Evolutionary conservation across 2,888 invertebrate species (phyloP), one percentile per base, ranked within the genome.

Genomic region (Germaria angustata): DNA sequence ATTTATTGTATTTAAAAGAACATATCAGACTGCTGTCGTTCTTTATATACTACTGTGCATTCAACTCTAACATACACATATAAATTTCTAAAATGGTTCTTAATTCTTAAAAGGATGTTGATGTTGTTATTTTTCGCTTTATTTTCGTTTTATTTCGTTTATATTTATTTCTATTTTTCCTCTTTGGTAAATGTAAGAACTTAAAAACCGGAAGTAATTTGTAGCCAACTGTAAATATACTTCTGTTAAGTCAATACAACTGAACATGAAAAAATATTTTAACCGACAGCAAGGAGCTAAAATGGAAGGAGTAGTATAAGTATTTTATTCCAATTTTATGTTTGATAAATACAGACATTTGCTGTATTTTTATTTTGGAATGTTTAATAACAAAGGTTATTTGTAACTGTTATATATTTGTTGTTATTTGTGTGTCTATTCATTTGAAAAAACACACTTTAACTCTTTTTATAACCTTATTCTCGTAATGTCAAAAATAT

Each of bases 181-280:
- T 8, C 32, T 68, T 49, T 15, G 28, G 32, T 39, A 36, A 73
- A 69, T 59, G 59, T 76, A 57, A 78, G 78, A 75, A 80, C 77
- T 84, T 80, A 72, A 78, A 82, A 83, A 87, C 84, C 88, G 88
- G 88, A 88, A 88, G 88, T 87, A 88, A 88, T 88, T 88, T 88
- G 88, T 88, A 88, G 88, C 87, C 86, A 88, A 87, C 88, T 86
- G 88, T 86, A 88, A 88, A 88, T 88, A 73, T 81, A 82, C 78
- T 79, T 69, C 51, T 69, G 79, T 15, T 75, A 75, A 78, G 82
- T 79, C 82, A 79, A 82, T 75, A 82, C 72, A 34, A 59, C 63
- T 44, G 11, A 32, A 77, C 71, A 72, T 66, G 46, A 41, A 65
- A 8, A 9, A 59, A 63, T 46, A 22, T 51, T 44, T 41, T 15